phyloP scores from a whole-genome alignment of 2,797 vertebrate genomes.

The Spheniscus humboldti region DNA sequence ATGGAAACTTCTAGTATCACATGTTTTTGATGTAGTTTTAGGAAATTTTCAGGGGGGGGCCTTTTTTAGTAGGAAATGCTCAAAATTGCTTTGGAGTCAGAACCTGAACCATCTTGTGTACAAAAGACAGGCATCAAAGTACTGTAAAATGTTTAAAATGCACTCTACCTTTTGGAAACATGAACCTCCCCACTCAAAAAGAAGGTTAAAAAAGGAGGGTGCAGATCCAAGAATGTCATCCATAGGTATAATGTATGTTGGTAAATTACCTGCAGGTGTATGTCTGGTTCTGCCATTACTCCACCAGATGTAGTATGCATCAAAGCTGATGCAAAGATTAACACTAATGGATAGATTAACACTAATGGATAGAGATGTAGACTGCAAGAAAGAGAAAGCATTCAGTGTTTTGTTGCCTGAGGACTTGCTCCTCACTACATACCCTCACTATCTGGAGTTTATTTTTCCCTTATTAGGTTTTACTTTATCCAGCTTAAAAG shows the following conservation, averaged over 20 bases:
- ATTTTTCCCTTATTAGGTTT: not conserved
- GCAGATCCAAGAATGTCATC: not conserved
- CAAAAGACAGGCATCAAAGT: not conserved
- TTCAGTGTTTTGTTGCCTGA: not conserved
- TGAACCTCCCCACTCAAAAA: not conserved
- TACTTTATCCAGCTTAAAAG: not conserved
- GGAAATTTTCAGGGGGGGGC: rapidly evolving
- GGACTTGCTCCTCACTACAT: not conserved
- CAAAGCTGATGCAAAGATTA: constrained; percentile 23
- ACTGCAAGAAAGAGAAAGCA: not conserved
- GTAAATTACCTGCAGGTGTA: not conserved
- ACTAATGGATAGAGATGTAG: not conserved
- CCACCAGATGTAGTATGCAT: not conserved
- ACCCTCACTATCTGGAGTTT: not conserved
- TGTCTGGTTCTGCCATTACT: not conserved
- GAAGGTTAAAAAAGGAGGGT: not conserved
- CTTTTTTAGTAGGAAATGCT: not conserved
- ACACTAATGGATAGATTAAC: not conserved
- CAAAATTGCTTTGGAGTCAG: not conserved
- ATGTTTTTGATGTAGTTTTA: not conserved
- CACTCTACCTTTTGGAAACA: not conserved
- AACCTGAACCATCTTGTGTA: not conserved
- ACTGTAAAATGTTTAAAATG: not conserved
- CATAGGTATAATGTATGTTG: not conserved
- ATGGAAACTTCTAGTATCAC: not conserved